Percentiles rank a stretch among this genome's conserved stretches.
phyloP scores from a whole-genome alignment of 1,140 invertebrate species.

The Latrodectus geometricus region DNA sequence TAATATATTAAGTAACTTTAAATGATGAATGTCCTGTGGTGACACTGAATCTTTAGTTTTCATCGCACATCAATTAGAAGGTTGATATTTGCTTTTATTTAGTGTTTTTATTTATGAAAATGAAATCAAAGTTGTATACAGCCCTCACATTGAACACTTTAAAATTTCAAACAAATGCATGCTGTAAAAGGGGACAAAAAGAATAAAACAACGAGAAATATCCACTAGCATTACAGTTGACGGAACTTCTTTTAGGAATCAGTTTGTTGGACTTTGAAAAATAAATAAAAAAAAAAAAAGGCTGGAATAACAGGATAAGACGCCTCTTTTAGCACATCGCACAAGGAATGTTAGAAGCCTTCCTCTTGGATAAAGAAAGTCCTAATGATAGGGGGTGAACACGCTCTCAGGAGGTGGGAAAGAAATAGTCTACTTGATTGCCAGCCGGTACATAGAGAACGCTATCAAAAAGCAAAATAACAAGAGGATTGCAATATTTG shows the following conservation, averaged over 20 bases:
- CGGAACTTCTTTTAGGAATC: constrained; percentile 47
- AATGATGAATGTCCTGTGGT: too few relatives aligned
- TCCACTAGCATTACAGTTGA: constrained; percentile 59
- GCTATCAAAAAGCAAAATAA: constrained; percentile 12
- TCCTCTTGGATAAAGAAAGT: constrained; percentile 60
- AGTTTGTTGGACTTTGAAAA: constrained; percentile 47
- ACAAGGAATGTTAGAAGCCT: constrained; percentile 61
- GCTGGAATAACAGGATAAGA: constrained; percentile 61
- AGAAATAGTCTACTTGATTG: constrained; percentile 33
- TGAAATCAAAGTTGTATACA: too few relatives aligned
- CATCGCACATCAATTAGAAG: too few relatives aligned
- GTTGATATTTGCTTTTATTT: too few relatives aligned
- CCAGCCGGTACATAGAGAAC: constrained; percentile 40
- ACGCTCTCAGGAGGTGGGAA: constrained; percentile 15
- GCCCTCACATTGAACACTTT: too few relatives aligned
- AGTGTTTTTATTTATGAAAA: too few relatives aligned
- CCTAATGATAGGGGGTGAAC: constrained; percentile 61
- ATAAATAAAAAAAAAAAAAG: constrained; percentile 16
- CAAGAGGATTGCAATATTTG: constrained; percentile 33
- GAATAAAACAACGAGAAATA: constrained; percentile 16
- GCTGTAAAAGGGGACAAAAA: constrained; percentile 1
- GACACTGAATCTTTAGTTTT: too few relatives aligned
- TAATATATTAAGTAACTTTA: too few relatives aligned
- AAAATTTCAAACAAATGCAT: too few relatives aligned
- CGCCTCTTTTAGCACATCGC: constrained; percentile 58